Evolutionary conservation across 2,888 invertebrate genomes (phyloP).

Genomic region (Stomorhina lunata): DNA sequence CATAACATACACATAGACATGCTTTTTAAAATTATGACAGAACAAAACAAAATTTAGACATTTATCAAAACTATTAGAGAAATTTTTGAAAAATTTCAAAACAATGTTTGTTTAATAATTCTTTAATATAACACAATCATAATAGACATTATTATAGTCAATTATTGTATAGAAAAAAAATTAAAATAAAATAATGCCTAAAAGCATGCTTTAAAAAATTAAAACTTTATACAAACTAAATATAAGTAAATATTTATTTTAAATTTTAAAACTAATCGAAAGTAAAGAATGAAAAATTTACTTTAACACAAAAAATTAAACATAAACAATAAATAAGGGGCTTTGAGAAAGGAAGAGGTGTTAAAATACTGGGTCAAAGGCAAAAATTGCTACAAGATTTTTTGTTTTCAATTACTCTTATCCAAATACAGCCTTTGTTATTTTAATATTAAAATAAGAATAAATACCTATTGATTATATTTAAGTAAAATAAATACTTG

Average conservation of each 20-base stretch:
- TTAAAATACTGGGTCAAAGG: background rate
- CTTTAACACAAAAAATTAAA: background rate
- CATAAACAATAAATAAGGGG: background rate
- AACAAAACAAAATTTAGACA: background rate
- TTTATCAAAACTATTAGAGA: background rate
- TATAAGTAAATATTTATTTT: background rate
- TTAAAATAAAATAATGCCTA: background rate
- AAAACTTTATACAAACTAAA: background rate
- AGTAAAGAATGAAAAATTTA: background rate
- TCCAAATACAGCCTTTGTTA: background rate
- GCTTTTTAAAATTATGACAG: background rate
- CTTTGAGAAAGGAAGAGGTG: background rate
- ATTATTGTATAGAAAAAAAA: background rate
- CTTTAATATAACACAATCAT: background rate
- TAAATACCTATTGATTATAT: constrained; percentile 20
- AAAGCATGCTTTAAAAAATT: background rate
- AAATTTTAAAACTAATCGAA: background rate
- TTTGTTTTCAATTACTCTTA: background rate
- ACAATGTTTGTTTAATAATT: background rate
- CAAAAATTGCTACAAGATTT: background rate
- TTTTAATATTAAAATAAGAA: background rate
- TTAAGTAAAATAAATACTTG: constrained; percentile 24
- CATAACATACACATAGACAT: background rate
- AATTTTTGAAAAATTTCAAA: background rate
- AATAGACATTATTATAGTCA: background rate